phyloP scores from a whole-genome alignment of 2,888 invertebrate genomes.

The Acrobeloides nanus region DNA sequence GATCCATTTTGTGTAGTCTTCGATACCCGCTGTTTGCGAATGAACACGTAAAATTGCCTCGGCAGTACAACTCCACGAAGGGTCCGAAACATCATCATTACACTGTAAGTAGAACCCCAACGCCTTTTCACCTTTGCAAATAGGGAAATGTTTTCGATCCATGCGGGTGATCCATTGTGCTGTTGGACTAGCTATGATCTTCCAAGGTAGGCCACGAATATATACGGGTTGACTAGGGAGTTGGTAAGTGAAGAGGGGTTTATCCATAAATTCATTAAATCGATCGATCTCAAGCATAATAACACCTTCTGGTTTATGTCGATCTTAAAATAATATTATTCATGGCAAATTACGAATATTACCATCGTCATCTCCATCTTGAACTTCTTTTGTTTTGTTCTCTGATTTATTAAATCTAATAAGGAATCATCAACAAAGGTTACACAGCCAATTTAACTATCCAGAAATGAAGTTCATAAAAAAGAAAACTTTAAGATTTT shows the following conservation, averaged over 20 bases:
- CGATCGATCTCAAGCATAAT: conserved; percentile 79
- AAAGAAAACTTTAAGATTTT: too few relatives aligned
- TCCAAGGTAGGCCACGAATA: conserved; percentile 88
- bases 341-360: too few relatives aligned
- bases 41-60: conserved; percentile 76
- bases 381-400: too few relatives aligned
- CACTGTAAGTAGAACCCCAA: conserved; percentile 72
- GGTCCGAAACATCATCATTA: conserved; percentile 69
- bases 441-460: too few relatives aligned
- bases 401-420: too few relatives aligned
- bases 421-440: too few relatives aligned
- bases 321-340: conserved; percentile 61
- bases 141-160: conserved; percentile 3
- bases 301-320: conserved; percentile 84
- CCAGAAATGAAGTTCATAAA: too few relatives aligned
- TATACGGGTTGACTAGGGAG: conserved; percentile 65
- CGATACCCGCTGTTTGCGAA: conserved; percentile 27
- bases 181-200: conserved; percentile 95
- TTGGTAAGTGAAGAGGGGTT: conserved; percentile 15
- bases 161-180: conserved; percentile 54
- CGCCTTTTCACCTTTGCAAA: conserved; percentile 49
- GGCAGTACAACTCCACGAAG: conserved; percentile 88
- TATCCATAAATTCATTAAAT: conserved; percentile 72
- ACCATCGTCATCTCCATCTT: too few relatives aligned
- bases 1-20: conserved; percentile 59